A percentile compares a stretch with the other conserved stretches of the same genome.
Evolutionary conservation across 2,888 invertebrate species (phyloP).

Genomic region (Zygogramma bicolorata): DNA sequence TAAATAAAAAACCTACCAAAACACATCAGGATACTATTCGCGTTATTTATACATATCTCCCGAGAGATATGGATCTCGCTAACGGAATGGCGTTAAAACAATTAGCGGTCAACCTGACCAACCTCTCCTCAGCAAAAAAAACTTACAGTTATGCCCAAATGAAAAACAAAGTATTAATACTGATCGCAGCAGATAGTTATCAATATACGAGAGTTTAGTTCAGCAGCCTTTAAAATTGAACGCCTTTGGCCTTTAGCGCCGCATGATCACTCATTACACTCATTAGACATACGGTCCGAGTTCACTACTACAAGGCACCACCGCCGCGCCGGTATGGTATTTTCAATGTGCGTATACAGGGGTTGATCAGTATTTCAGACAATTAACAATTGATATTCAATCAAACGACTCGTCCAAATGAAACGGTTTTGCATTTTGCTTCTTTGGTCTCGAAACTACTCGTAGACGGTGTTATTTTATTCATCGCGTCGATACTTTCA

Average conservation of each 20-base stretch:
- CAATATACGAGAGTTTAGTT: conserved; percentile 13
- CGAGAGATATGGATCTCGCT: neutral
- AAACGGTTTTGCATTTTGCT: no score
- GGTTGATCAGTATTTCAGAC: neutral
- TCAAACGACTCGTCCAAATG: no score
- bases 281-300: conserved; percentile 39
- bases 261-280: conserved; percentile 51
- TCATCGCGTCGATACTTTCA: no score
- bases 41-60: neutral
- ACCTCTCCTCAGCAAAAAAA: conserved; percentile 7
- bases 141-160: conserved; percentile 13
- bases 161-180: conserved; percentile 15
- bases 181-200: conserved; percentile 17
- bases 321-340: conserved; percentile 36
- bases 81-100: neutral
- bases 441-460: no score
- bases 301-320: conserved; percentile 36
- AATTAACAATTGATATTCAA: neutral
- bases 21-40: neutral
- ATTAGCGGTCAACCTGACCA: conserved; percentile 12
- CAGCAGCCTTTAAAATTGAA: conserved; percentile 26
- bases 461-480: no score
- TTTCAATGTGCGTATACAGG: conserved; percentile 23
- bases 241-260: conserved; percentile 36
- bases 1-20: neutral